Percentiles rank a stretch among this genome's conserved stretches.
Conservation (phyloP, 1,140 invertebrate genomes). For the Melitaea cinxia region DNA sequence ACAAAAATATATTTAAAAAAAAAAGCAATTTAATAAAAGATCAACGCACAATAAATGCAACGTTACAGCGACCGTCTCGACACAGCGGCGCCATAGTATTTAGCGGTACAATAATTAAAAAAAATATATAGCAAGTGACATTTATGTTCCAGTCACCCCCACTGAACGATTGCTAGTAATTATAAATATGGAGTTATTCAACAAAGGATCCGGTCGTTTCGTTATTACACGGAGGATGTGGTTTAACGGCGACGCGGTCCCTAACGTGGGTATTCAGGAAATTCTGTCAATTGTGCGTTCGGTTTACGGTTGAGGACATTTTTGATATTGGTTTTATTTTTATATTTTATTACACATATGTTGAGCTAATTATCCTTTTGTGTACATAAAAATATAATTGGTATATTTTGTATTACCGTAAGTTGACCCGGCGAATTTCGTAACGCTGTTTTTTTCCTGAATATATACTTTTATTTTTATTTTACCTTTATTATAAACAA, state of each 20-base stretch:
- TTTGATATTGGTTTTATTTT: neutral
- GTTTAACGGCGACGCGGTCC: slow-evolving; percentile 46
- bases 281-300: neutral
- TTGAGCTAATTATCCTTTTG: too few relatives aligned
- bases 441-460: too few relatives aligned
- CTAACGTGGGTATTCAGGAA: neutral
- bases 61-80: slow-evolving; percentile 4
- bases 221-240: slow-evolving; percentile 49
- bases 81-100: neutral
- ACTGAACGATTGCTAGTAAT: slow-evolving; percentile 69
- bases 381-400: too few relatives aligned
- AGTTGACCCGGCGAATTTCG: too few relatives aligned
- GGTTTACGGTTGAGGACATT: neutral
- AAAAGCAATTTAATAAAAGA: slow-evolving; percentile 1
- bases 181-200: slow-evolving; percentile 28
- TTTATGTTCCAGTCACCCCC: slow-evolving; percentile 42
- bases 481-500: too few relatives aligned
- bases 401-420: too few relatives aligned
- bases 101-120: slow-evolving; percentile 1
- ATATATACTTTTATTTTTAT: too few relatives aligned
- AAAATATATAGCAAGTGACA: slow-evolving; percentile 5
- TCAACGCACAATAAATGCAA: slow-evolving; percentile 2
- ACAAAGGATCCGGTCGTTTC: slow-evolving; percentile 37
- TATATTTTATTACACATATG: too few relatives aligned
- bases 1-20: neutral